phyloP scores from a whole-genome alignment of 2,113 vertebrate species.

The Centropus bengalensis region DNA sequence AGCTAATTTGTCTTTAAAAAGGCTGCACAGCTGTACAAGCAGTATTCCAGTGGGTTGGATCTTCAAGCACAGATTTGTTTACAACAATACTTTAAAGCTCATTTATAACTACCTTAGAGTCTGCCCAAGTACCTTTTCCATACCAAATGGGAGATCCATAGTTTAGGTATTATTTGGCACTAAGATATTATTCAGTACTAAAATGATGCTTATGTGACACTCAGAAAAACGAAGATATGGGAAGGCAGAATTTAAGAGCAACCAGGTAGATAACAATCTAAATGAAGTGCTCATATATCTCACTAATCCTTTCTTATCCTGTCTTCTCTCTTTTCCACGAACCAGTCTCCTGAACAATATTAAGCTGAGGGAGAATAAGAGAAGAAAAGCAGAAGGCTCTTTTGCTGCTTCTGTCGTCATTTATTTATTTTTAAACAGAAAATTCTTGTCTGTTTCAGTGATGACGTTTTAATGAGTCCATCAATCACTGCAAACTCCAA shows the following conservation, averaged over 20 bases:
- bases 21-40: slow-evolving; percentile 21
- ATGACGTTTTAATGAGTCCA: slow-evolving; percentile 52
- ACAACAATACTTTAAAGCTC: not conserved
- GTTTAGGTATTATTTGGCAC: not conserved
- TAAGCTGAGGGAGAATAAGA: not conserved
- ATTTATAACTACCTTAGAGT: not conserved
- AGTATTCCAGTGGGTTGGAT: not conserved
- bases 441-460: slow-evolving; percentile 4
- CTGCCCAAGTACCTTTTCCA: not conserved
- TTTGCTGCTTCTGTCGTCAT: slow-evolving; percentile 47
- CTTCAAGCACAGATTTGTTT: not conserved
- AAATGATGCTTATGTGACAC: not conserved
- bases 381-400: slow-evolving; percentile 5
- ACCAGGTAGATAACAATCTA: slow-evolving; percentile 14
- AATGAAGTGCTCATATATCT: slow-evolving; percentile 25
- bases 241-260: not conserved
- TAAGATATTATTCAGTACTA: not conserved
- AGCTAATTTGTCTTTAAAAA: slow-evolving; percentile 7
- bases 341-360: not conserved
- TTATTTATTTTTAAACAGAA: slow-evolving; percentile 62
- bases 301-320: slow-evolving; percentile 47
- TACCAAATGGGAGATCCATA: not conserved
- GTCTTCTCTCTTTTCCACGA: not conserved
- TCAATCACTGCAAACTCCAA: slow-evolving; percentile 55
- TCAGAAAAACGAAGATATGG: not conserved